phyloP scores from a whole-genome alignment of 2,888 invertebrate genomes.

The Phaonia tiefii region DNA sequence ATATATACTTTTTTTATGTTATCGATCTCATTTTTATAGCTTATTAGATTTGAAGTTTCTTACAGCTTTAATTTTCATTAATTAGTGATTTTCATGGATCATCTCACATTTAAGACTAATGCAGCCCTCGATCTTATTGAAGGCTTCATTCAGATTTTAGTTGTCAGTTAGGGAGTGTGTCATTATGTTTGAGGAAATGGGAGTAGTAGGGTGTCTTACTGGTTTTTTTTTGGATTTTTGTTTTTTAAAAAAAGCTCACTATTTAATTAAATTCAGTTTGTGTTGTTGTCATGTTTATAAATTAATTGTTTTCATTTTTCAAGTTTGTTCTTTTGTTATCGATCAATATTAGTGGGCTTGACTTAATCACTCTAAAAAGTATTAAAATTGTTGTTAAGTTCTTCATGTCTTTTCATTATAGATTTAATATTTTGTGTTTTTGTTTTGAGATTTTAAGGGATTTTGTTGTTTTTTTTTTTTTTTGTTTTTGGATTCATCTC shows the following conservation, averaged over 20 bases:
- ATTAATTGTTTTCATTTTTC: slow-evolving; percentile 11
- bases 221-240: slow-evolving; percentile 9
- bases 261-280: slow-evolving; percentile 58
- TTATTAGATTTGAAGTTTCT: slow-evolving; percentile 41
- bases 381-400: slow-evolving; percentile 47
- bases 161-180: slow-evolving; percentile 15
- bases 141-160: slow-evolving; percentile 22
- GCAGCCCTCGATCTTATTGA: background rate
- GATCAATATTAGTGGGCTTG: slow-evolving; percentile 51
- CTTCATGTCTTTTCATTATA: background rate
- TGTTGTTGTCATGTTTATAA: slow-evolving; percentile 8
- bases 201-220: background rate
- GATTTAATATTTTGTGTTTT: background rate
- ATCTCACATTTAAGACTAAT: slow-evolving; percentile 13
- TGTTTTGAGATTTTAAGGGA: slow-evolving; percentile 20
- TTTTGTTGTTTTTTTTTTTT: background rate
- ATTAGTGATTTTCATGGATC: slow-evolving; percentile 39
- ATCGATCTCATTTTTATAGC: slow-evolving; percentile 34
- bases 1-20: slow-evolving; percentile 58
- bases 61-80: slow-evolving; percentile 30
- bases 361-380: slow-evolving; percentile 60
- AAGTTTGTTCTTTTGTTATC: slow-evolving; percentile 26
- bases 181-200: background rate
- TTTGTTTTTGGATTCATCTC: slow-evolving; percentile 9
- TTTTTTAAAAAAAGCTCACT: slow-evolving; percentile 60